Evolutionary conservation across 2,888 invertebrate genomes (phyloP).

Genomic region (Hermaeophaga mercurialis): DNA sequence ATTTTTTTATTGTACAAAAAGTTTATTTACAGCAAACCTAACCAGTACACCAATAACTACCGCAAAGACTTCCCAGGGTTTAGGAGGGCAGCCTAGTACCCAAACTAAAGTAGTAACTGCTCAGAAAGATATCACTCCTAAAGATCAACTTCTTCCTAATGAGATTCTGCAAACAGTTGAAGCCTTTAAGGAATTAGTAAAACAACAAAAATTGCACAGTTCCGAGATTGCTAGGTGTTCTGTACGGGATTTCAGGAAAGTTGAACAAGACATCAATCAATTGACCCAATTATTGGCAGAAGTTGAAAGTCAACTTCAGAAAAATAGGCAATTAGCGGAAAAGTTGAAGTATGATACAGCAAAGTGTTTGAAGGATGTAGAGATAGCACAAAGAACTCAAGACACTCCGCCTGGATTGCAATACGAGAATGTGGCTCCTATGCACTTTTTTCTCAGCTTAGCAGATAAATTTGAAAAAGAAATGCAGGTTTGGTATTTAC

Average conservation of each 20-base stretch:
- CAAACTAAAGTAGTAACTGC: conserved; percentile 53
- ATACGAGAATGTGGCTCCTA: conserved; percentile 75
- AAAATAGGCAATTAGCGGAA: conserved; percentile 65
- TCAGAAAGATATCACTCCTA: conserved; percentile 62
- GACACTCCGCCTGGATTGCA: conserved; percentile 77
- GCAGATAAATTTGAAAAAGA: conserved; percentile 73
- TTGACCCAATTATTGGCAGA: conserved; percentile 65
- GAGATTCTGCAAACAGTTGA: conserved; percentile 80
- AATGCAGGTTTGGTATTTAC: conserved; percentile 59
- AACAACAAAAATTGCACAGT: conserved; percentile 76
- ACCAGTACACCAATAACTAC: conserved; percentile 25
- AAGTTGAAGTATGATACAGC: conserved; percentile 76
- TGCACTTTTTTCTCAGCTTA: conserved; percentile 72
- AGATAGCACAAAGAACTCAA: conserved; percentile 79
- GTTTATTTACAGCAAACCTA: conserved; percentile 10
- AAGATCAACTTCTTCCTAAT: conserved; percentile 73
- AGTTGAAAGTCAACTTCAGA: conserved; percentile 67
- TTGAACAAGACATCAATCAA: conserved; percentile 67
- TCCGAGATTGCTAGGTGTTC: conserved; percentile 57
- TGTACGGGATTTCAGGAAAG: conserved; percentile 66
- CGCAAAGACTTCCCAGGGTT: conserved; percentile 56
- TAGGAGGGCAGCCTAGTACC: conserved; percentile 74
- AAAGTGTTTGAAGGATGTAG: conserved; percentile 72
- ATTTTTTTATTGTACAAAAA: background rate
- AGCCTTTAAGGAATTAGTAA: conserved; percentile 80